Percentiles rank a stretch among this genome's conserved stretches.
Evolutionary conservation across 1,140 invertebrate genomes (phyloP).

Genomic region (Eurosta solidaginis): DNA sequence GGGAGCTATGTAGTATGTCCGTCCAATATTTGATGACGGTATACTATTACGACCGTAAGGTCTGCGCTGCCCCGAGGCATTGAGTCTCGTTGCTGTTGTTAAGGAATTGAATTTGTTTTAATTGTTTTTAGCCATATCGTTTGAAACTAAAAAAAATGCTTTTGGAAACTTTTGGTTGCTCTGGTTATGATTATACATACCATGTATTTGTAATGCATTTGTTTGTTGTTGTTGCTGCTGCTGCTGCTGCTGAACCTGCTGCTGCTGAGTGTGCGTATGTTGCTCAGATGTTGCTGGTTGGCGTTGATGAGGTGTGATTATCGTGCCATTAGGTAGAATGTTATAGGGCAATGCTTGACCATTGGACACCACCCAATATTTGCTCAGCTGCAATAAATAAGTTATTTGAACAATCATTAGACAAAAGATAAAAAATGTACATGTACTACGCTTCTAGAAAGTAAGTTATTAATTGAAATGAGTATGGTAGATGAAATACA

Average conservation of each 20-base stretch:
- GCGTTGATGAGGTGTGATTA: conserved; percentile 32
- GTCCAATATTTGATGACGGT: no score
- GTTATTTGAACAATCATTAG: background rate
- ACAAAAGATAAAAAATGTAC: background rate
- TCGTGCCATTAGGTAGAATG: conserved; percentile 36
- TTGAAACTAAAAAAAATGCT: no score
- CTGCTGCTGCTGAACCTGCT: conserved; percentile 30
- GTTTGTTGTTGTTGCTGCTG: conserved; percentile 32
- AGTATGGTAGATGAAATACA: background rate
- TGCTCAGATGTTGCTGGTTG: conserved; percentile 16
- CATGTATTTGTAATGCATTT: conserved; percentile 31
- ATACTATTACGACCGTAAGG: no score
- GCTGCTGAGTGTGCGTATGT: conserved; percentile 16
- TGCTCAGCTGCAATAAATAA: conserved; percentile 36
- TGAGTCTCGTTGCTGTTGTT: no score
- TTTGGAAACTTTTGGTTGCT: no score
- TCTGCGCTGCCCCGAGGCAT: no score
- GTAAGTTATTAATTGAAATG: background rate
- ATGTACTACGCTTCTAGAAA: no score
- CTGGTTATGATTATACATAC: conserved; percentile 18
- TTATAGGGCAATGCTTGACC: conserved; percentile 29
- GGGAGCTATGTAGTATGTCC: no score
- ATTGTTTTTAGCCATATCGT: no score
- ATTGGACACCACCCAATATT: conserved; percentile 41
- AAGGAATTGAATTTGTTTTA: no score